Evolutionary conservation across 2,888 invertebrate genomes (phyloP), one percentile per base, ranked within the genome.

Genomic region (Exocentrus adspersus): DNA sequence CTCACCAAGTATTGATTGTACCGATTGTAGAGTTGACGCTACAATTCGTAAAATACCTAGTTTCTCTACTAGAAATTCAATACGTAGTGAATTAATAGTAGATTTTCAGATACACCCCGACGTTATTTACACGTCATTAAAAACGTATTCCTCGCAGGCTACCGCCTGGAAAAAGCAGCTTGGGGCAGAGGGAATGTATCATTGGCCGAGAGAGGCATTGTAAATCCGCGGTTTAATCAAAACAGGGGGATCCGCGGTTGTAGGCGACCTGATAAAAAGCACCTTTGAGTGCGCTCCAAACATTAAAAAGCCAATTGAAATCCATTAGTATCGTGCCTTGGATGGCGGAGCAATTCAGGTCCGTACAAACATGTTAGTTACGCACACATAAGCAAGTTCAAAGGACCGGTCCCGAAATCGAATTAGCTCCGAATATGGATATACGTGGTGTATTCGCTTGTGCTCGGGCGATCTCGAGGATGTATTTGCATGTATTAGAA

Each of bases 281-380:
- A 59, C 71, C 69, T 74, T 71, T 72, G 71, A 69, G 68, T 60
- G 62, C 56, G 72, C 65, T 70, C 63, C 69, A 74, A 73, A 75
- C 74, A 73, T 73, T 73, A 74, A 77, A 75, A 76, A 75, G 71
- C 69, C 71, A 70, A 74, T 74, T 70, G 73, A 71, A 77, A 75
- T 72, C 74, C 75, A 73, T 75, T 74, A 75, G 74, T 72, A 69
- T 66, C 68, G 71, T 70, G 69, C 72, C 69, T 73, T 70, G 71
- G 69, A 69, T 72, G 69, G 71, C 67, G 72, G 68, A 71, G 68
- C 72, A 73, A 75, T 75, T 70, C 62, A 54, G 69, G 71, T n/a
- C 67, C 68, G 68, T 72, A 75, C 72, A 73, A 72, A 73, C 73
- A 75, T 70, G 74, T 77, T 77, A 75, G 73, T 74, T 72, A 75